Base-by-base conservation (phyloP, 2,797 vertebrate genomes). In the Zenarchopterus dispar region DNA sequence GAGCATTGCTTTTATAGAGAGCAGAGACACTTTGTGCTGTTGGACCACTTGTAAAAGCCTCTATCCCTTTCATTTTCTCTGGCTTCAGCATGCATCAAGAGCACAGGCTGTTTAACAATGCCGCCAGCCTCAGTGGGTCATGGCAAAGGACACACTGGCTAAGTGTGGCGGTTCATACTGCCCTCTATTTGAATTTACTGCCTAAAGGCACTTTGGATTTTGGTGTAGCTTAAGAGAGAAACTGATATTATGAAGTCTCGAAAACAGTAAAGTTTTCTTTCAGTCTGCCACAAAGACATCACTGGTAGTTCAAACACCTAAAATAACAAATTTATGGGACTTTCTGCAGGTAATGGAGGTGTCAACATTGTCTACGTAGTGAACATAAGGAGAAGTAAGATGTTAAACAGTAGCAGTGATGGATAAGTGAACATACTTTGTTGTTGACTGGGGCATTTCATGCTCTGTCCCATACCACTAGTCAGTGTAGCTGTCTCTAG, bases 1-100 rank as follows among this genome's bases (percentile, higher is more conserved):
- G 62, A 79, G 78, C 62, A 1, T 65, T 82, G 73, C 78, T 83
- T 86, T 89, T 68, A 82, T 66, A 60, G 75, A 55, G 62, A 61
- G 65, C 54, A 56, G 73, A 78, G 75, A 82, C 77, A 78, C 81
- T 89, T 78, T 88, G 82, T 86, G 70, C 53, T 77, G 73, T 79
- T 21, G n/a, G 50, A 67, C 50, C 79, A 54, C 66, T 81, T 84
- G 77, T 77, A 77, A 86, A 89, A 90, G 77, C 73, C 53, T 75
- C 74, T 56, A 23, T 66, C 44, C 58, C 56, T 78, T 76, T 81
- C 66, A 67, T 73, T 83, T 75, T 70, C 67, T 65, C 22, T 73
- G 77, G 59, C 65, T 73, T 55, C 16, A 1, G 26, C 43, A 22
- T 18, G 64, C 69, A 77, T 82, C 62, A 78, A 71, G 84, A 77